Evolutionary conservation across 2,888 invertebrate genomes (phyloP), one percentile per base, ranked within the genome.

Genomic region (Pemphredon lugubris): DNA sequence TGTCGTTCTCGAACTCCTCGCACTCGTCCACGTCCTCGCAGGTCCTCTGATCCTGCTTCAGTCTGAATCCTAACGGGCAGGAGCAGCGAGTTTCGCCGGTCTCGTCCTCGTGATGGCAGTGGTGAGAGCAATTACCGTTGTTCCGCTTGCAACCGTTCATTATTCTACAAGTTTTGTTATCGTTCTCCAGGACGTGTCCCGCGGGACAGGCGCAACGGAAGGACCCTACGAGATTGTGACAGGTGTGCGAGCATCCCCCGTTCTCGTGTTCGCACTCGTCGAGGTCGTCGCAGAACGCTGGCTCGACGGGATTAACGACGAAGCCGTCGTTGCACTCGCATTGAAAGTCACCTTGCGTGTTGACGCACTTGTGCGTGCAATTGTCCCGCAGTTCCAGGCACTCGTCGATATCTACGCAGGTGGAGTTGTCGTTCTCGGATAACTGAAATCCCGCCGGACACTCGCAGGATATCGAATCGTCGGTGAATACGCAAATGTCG

Each of bases 191-290:
- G 0, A 81, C 74, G 55, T 84, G 88, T 0, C 91, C 91, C 0
- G 79, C 39, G 0, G 90, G 89, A 59, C 92, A 92, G 4, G 83
- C 76, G 63, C 92, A 92, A 32, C 87, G 77, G 80, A 89, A 92
- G 54, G 91, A 88, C 26, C 91, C 91, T 6, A 87, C 79, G 1
- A 87, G 85, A 53, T 91, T 90, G 67, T 83, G 70, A 77, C 91
- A 92, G 39, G 86, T 85, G 71, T 93, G 92, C 3, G 91, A 91
- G 75, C 92, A 92, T 6, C 92, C 92, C 0, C 91, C 92, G 39
- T 92, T 92, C 48, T 91, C 90, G 0, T 83, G 68, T 1, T 88
- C 88, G 69, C 92, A 92, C 50, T 90, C 88, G 82, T 91, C 88
- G 58, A 90, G 82, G 67, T 89, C 88, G 21, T 87, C 84, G 73